Evolutionary conservation across 2,797 vertebrate genomes (phyloP).

Genomic region (Sebastes paucispinis): DNA sequence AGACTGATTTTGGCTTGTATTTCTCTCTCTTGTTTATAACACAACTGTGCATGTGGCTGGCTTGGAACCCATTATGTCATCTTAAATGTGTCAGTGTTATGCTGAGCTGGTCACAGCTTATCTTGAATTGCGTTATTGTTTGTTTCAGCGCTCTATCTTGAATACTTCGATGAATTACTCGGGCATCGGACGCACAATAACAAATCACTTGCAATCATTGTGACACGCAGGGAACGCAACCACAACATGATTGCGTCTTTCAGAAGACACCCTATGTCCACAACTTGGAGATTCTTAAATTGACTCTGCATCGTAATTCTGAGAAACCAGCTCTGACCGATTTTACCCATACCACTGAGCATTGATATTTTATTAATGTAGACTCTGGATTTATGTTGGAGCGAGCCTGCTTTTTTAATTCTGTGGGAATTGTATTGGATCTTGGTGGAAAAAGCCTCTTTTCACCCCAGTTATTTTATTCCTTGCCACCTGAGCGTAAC

Average conservation of each 20-base stretch:
- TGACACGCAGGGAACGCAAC: not conserved
- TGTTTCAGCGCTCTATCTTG: not conserved
- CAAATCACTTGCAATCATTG: not conserved
- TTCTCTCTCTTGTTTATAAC: not conserved
- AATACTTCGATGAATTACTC: not conserved
- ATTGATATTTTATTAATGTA: conserved; percentile 75
- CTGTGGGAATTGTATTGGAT: conserved; percentile 56
- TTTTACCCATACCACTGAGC: conserved; percentile 64
- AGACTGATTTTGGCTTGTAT: not conserved
- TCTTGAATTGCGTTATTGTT: not conserved
- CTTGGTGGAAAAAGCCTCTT: conserved; percentile 49
- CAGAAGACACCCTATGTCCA: not conserved
- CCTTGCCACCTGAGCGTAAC: conserved; percentile 75
- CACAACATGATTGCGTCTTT: not conserved
- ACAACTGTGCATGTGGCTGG: not conserved
- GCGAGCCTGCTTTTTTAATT: conserved; percentile 57
- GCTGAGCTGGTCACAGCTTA: not conserved
- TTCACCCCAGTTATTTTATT: conserved; percentile 76
- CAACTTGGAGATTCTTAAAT: conserved; percentile 17
- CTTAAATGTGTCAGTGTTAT: not conserved
- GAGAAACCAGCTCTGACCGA: conserved; percentile 47
- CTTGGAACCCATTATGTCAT: not conserved
- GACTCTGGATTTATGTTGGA: conserved; percentile 65
- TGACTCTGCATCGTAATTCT: conserved; percentile 50
- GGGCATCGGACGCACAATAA: not conserved